A percentile compares a stretch with the other conserved stretches of the same genome.
Conservation (phyloP, 2,797 vertebrate genomes). For the Enoplosus armatus region DNA sequence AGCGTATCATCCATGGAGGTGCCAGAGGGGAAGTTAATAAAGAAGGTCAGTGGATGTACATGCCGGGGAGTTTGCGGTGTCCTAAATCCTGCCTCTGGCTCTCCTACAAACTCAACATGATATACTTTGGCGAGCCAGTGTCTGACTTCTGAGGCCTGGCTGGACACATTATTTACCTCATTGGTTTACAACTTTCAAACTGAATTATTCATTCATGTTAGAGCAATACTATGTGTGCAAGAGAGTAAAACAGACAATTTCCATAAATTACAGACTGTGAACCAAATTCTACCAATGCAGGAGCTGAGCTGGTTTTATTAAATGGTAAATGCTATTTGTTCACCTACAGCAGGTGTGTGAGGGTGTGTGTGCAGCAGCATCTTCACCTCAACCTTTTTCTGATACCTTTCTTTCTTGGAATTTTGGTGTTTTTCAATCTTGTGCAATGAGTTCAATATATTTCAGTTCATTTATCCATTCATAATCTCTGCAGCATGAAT, state of each 20-base stretch:
- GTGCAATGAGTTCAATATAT: background rate
- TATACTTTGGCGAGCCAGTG: background rate
- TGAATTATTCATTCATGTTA: background rate
- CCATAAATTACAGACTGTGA: background rate
- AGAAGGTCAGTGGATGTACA: conserved; percentile 79
- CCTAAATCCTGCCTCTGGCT: conserved; percentile 13
- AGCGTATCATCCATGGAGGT: conserved; percentile 72
- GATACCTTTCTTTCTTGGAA: background rate
- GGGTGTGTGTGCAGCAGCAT: background rate
- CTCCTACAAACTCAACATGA: conserved; percentile 10
- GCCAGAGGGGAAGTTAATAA: conserved; percentile 80
- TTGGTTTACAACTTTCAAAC: background rate
- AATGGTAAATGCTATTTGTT: background rate
- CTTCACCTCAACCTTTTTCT: background rate
- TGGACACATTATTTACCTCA: background rate
- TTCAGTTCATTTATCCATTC: background rate
- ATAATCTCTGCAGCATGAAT: background rate
- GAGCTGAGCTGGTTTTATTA: background rate
- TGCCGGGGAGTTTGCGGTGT: conserved; percentile 13
- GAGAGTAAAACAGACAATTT: background rate
- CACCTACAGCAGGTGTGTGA: background rate
- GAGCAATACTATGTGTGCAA: background rate
- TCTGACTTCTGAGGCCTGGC: conserved; percentile 6
- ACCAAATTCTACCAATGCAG: background rate
- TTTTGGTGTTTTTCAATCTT: background rate